These are phyloP conservation scores for Nemopilema nomurai DNA, from an alignment of 30 jellyfish, hydroid and myxozoan species.

Conservation along the genomic window DNA sequence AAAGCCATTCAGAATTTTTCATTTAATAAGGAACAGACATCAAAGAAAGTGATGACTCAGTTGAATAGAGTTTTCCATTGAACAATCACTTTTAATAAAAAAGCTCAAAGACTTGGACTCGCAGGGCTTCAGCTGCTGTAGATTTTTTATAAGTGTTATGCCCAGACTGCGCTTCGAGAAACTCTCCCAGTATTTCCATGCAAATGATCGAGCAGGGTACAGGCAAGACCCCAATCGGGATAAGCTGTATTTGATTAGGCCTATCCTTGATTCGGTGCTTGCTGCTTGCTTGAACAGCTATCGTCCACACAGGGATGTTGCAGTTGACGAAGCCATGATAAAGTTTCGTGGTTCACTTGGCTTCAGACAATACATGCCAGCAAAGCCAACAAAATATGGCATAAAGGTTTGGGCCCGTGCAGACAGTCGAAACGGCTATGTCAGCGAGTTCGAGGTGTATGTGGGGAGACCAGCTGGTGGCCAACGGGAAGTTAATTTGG, in stretches of 20 bases:
- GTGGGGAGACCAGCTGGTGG: neutral
- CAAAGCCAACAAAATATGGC: constrained; percentile 30
- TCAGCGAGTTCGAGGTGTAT: neutral
- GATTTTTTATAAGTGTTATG: too few relatives aligned
- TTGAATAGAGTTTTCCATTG: constrained; percentile 17
- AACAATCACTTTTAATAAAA: too few relatives aligned
- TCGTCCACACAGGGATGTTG: constrained; percentile 21
- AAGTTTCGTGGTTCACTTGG: constrained; percentile 15
- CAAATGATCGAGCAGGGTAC: constrained; percentile 1
- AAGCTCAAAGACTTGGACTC: too few relatives aligned
- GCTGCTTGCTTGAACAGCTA: constrained; percentile 8
- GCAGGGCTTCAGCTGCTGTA: too few relatives aligned
- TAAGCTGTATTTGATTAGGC: constrained; percentile 16
- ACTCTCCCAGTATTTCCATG: constrained; percentile 25
- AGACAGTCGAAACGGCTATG: constrained; percentile 10
- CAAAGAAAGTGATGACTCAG: constrained; percentile 31
- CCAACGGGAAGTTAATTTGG: neutral
- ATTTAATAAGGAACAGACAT: constrained; percentile 33
- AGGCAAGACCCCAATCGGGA: constrained; percentile 15
- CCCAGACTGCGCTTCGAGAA: neutral
- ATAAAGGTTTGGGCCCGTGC: constrained; percentile 5
- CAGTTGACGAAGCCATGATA: constrained; percentile 9
- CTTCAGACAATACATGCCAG: constrained; percentile 22
- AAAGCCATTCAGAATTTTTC: constrained; percentile 24
- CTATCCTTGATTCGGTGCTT: constrained; percentile 3